A percentile compares a stretch with the other conserved stretches of the same genome.
Evolutionary conservation across 2,888 invertebrate species (phyloP).

Genomic region (Apantesis nais): DNA sequence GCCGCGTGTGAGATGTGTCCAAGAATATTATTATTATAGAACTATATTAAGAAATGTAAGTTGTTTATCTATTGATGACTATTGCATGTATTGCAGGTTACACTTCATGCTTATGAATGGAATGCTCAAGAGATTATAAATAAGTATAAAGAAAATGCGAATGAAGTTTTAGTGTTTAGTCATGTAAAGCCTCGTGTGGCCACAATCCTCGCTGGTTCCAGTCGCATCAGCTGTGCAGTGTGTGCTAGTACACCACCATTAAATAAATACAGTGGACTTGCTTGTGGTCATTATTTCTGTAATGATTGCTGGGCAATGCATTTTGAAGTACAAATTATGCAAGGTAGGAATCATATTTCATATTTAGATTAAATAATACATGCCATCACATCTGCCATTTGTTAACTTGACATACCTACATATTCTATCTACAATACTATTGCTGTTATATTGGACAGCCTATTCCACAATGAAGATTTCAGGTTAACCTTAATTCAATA

Average conservation of each 20-base stretch:
- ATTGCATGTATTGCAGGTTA: conserved; percentile 80
- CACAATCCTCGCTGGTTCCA: conserved; percentile 61
- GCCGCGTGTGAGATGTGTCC: too few relatives aligned
- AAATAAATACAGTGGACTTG: conserved; percentile 91
- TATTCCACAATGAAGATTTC: too few relatives aligned
- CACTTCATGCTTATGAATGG: conserved; percentile 97
- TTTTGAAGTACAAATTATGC: conserved; percentile 97
- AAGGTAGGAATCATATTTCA: conserved; percentile 84
- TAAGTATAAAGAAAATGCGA: conserved; percentile 92
- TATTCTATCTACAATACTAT: too few relatives aligned
- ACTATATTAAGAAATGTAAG: too few relatives aligned
- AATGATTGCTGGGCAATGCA: conserved; percentile 98
- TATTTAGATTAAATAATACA: too few relatives aligned
- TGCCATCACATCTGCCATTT: too few relatives aligned
- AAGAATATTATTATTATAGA: too few relatives aligned
- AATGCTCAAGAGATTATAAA: conserved; percentile 92
- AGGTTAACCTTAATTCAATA: not conserved
- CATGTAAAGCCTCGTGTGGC: conserved; percentile 76
- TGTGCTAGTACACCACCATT: conserved; percentile 89
- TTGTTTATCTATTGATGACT: not conserved
- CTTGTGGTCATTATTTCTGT: conserved; percentile 97
- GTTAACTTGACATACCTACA: too few relatives aligned
- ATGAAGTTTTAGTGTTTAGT: conserved; percentile 85
- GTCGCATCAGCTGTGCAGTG: conserved; percentile 89
- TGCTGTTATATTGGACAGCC: too few relatives aligned